Evolutionary conservation across 2,797 vertebrate species (phyloP).

Genomic region (Eulemur coronatus): DNA sequence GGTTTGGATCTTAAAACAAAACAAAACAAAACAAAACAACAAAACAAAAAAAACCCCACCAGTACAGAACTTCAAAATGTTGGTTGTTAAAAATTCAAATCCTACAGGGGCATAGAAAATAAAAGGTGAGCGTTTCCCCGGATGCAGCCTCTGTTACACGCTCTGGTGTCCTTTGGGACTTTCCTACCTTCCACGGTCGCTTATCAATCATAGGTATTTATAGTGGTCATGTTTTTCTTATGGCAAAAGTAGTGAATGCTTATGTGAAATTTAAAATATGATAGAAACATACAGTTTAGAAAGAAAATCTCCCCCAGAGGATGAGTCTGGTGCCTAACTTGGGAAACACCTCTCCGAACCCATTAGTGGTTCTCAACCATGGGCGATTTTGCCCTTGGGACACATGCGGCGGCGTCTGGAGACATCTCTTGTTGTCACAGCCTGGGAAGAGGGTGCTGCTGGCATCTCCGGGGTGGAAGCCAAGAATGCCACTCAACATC

Average conservation of each 20-base stretch:
- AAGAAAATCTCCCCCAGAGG: neutral
- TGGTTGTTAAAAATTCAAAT: neutral
- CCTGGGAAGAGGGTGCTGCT: neutral
- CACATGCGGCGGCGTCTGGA: neutral
- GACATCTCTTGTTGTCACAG: neutral
- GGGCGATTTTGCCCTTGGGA: neutral
- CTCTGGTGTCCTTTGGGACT: neutral
- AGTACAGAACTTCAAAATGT: neutral
- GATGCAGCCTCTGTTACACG: too few species aligned
- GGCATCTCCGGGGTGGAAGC: neutral
- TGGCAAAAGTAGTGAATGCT: neutral
- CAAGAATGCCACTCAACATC: neutral
- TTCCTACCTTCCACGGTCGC: too few species aligned
- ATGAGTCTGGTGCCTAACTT: neutral
- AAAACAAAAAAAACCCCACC: too few species aligned
- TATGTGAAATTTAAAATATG: neutral
- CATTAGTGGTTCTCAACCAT: accelerated
- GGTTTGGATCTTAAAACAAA: neutral
- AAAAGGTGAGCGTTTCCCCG: neutral
- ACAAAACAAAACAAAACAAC: too few species aligned
- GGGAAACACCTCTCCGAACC: neutral
- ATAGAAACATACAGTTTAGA: neutral
- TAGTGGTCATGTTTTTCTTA: neutral
- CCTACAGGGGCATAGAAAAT: neutral
- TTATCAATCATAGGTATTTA: neutral